These are phyloP conservation scores for Capromys pilorides DNA, from an alignment of 2,797 vertebrate genomes.

Conservation along the genomic window DNA sequence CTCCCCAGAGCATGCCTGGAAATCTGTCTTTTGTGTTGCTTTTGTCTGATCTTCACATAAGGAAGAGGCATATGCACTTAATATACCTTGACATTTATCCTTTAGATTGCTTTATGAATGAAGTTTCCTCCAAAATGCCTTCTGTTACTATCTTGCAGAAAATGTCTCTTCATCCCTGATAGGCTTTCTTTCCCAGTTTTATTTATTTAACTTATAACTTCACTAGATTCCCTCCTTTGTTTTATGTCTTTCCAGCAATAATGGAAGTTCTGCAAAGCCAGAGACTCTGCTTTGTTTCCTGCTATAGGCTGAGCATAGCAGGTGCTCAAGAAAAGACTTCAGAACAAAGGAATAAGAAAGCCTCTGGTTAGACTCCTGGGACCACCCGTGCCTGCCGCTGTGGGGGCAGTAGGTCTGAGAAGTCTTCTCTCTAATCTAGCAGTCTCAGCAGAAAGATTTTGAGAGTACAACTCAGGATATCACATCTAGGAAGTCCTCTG, in stretches of 20 bases:
- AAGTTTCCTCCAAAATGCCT: not conserved
- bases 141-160: not conserved
- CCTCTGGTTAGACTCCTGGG: not conserved
- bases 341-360: not conserved
- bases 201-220: not conserved
- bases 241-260: not conserved
- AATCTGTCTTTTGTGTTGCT: not conserved
- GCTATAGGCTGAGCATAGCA: not conserved
- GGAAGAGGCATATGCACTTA: too few species aligned
- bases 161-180: not conserved
- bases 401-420: not conserved
- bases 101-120: not conserved
- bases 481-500: not conserved
- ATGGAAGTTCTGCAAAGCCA: not conserved
- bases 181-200: not conserved
- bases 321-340: not conserved
- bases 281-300: not conserved
- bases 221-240: slow-evolving; percentile 30
- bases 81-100: not conserved
- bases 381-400: rapidly evolving
- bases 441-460: not conserved
- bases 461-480: not conserved
- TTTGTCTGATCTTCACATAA: not conserved
- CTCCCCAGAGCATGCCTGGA: not conserved
- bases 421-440: not conserved